phyloP scores from a whole-genome alignment of 2,113 vertebrate species.

The Mastomys natalensis region DNA sequence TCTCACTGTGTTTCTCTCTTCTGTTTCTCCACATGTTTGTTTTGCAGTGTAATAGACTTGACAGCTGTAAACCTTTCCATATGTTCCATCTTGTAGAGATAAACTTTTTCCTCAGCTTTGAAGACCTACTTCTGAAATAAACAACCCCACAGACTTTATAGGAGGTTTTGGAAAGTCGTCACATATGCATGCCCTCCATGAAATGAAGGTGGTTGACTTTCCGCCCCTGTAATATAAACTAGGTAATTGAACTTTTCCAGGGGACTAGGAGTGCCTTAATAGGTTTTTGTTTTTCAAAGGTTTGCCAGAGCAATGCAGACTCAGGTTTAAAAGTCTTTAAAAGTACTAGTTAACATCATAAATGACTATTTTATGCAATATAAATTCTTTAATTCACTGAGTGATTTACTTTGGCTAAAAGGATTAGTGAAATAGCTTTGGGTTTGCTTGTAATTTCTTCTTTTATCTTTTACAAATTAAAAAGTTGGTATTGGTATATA shows the following conservation, averaged over 20 bases:
- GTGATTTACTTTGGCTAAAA: slow-evolving; percentile 58
- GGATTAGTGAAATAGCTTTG: slow-evolving; percentile 55
- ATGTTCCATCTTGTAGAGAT: slow-evolving; percentile 66
- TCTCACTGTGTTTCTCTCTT: slow-evolving; percentile 60
- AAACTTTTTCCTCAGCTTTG: slow-evolving; percentile 75
- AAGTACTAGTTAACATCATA: slow-evolving; percentile 49
- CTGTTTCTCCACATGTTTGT: slow-evolving; percentile 61
- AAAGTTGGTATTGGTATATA: slow-evolving; percentile 53
- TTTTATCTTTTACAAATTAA: slow-evolving; percentile 67
- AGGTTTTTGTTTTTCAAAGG: slow-evolving; percentile 56
- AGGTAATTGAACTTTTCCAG: slow-evolving; percentile 60
- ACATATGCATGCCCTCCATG: background rate
- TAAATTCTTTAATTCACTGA: slow-evolving; percentile 61
- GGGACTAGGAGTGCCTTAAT: background rate
- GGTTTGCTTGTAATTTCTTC: slow-evolving; percentile 61
- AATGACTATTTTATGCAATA: slow-evolving; percentile 58
- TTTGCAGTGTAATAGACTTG: slow-evolving; percentile 64
- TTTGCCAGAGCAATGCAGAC: slow-evolving; percentile 53
- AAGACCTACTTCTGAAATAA: slow-evolving; percentile 75
- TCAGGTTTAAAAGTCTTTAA: slow-evolving; percentile 62
- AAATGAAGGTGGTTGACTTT: slow-evolving; percentile 55
- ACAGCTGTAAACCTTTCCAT: slow-evolving; percentile 71
- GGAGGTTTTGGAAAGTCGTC: slow-evolving; percentile 63
- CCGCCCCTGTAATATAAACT: slow-evolving; percentile 38
- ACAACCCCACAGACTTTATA: slow-evolving; percentile 65